phyloP scores from a whole-genome alignment of 2,797 vertebrate species.

The Falco novaeseelandiae region DNA sequence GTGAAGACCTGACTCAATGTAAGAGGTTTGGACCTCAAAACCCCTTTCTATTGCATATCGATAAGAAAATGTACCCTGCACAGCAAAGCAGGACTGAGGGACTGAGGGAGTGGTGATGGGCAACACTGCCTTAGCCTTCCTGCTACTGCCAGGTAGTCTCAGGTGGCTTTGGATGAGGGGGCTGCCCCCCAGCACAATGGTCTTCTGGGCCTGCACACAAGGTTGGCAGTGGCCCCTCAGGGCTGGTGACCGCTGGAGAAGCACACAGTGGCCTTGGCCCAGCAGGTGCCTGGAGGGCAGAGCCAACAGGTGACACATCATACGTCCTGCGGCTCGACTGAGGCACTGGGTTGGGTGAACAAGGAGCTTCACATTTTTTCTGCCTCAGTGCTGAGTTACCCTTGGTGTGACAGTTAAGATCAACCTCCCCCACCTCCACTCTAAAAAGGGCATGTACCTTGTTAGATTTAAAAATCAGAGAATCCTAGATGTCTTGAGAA shows the following conservation, averaged over 20 bases:
- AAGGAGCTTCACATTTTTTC: rapidly evolving
- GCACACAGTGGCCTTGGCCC: not conserved
- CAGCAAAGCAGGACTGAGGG: not conserved
- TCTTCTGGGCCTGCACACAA: not conserved
- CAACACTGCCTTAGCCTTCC: not conserved
- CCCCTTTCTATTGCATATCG: not conserved
- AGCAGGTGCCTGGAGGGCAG: rapidly evolving
- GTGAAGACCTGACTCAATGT: not conserved
- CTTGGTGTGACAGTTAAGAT: not conserved
- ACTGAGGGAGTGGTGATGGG: not conserved
- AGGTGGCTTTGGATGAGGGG: not conserved
- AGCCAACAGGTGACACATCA: rapidly evolving
- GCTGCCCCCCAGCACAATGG: not conserved
- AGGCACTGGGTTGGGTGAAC: rapidly evolving
- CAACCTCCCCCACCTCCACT: rapidly evolving
- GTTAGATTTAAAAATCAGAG: not conserved
- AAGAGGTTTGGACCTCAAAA: not conserved
- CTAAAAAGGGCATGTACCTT: not conserved
- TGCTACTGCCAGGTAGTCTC: not conserved
- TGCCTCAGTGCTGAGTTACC: not conserved
- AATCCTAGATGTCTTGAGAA: not conserved
- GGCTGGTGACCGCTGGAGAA: not conserved
- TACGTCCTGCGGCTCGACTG: rapidly evolving
- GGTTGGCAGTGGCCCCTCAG: too few species aligned
- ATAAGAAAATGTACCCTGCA: not conserved